Base-by-base conservation (phyloP, 2,888 invertebrate species). In the Willowsia nigromaculata region DNA sequence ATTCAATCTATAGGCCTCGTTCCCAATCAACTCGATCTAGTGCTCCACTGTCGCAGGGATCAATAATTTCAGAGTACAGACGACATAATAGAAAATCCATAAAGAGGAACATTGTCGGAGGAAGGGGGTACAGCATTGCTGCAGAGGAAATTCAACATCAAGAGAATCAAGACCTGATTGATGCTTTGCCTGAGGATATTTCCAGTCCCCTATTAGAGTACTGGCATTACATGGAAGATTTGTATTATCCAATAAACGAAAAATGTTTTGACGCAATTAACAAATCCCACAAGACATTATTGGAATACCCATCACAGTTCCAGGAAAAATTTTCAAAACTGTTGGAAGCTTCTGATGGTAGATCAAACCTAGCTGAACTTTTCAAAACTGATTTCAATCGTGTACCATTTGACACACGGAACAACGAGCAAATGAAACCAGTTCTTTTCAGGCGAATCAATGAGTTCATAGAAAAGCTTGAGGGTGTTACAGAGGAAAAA, bases 401-500 rank as follows among this genome's bases (percentile, higher is more conserved):
- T 0, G 13, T 84, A 3, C 71, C 71, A 4, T 7, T 13, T n/a
- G 15, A 13, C 25, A 53, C 27, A 2, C 53, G 84, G n/a, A 40
- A 1, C 9, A 68, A 22, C 7, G 37, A 50, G 0, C 43, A 33
- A 37, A n/a, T 74, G 3, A 84, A 84, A 15, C n/a, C 53, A 6
- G 22, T 56, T n/a, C 27, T 84, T 6, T 3, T 30, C 0, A 22
- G 22, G 18, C 6, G 84, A 4, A 27, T 74, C n/a, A 74, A 25
- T 25, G 84, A 84, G 25, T 25, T 84, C 1, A 11, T 56, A 0
- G 22, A 56, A 33, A 71, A 84, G 7, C n/a, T 84, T 9, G 84
- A 84, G 15, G 84, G 74, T 0, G 37, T 84, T n/a, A 71, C 71
- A 0, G 84, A 84, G n/a, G 71, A 84, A 74, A 84, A 84, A 56